These are phyloP conservation scores for Cyclargus thomasi DNA, from an alignment of 1,140 invertebrate genomes.

Conservation along the genomic window DNA sequence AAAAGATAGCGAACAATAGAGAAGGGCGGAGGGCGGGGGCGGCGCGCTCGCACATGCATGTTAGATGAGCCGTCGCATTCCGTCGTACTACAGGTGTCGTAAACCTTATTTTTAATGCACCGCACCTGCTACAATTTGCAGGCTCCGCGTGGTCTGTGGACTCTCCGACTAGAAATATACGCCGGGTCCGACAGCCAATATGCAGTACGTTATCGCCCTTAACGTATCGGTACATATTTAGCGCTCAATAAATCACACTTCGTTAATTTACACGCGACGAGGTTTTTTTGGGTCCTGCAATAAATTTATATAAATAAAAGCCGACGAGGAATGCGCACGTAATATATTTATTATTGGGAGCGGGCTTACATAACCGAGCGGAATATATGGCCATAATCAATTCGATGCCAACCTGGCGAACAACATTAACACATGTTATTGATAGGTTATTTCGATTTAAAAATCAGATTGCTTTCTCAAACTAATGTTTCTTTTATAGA, in stretches of 20 bases:
- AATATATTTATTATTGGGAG: constrained; percentile 11
- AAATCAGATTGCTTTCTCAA: background rate
- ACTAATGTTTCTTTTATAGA: too few relatives aligned
- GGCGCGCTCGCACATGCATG: constrained; percentile 41
- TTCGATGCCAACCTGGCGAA: constrained; percentile 8
- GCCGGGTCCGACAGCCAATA: background rate
- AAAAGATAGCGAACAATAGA: background rate
- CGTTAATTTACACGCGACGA: constrained; percentile 5
- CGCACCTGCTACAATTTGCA: constrained; percentile 33
- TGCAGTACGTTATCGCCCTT: constrained; percentile 10
- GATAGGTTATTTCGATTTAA: background rate
- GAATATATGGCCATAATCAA: constrained; percentile 9
- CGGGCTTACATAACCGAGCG: constrained; percentile 5
- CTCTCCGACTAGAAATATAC: constrained; percentile 7
- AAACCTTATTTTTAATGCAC: constrained; percentile 54
- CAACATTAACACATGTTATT: constrained; percentile 10
- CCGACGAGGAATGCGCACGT: background rate
- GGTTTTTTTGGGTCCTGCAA: constrained; percentile 7
- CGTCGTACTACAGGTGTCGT: constrained; percentile 39
- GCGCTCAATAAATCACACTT: constrained; percentile 12
- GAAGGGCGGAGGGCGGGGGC: constrained; percentile 15
- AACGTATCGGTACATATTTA: constrained; percentile 11
- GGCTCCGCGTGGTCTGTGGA: constrained; percentile 13
- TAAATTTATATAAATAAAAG: constrained; percentile 5
- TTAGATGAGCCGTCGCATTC: constrained; percentile 40